phyloP scores from a whole-genome alignment of 2,888 invertebrate genomes.

The Chironomus tentans region DNA sequence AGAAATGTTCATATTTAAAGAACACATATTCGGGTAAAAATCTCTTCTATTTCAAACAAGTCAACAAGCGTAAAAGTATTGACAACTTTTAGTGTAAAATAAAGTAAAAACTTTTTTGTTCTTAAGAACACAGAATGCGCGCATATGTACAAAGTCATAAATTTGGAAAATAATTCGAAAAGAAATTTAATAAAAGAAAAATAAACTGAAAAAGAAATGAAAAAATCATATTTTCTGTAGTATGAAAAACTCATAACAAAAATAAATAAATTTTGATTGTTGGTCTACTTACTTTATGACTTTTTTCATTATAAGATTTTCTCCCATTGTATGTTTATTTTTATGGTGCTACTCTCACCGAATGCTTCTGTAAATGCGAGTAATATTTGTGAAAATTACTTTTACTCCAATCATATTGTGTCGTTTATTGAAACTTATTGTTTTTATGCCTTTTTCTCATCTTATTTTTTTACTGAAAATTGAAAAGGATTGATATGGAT shows the following conservation, averaged over 20 bases:
- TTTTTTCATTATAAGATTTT: neutral
- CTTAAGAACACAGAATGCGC: neutral
- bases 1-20: too few relatives aligned
- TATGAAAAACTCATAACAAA: conserved; percentile 15
- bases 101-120: too few relatives aligned
- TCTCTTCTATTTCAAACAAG: too few relatives aligned
- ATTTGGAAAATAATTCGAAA: conserved; percentile 20
- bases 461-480: neutral
- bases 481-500: neutral
- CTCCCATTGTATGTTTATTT: neutral
- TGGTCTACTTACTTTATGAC: conserved; percentile 20
- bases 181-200: conserved; percentile 25
- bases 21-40: too few relatives aligned
- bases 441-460: neutral
- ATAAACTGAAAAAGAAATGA: neutral
- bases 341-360: neutral
- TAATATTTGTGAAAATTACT: neutral
- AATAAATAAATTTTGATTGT: conserved; percentile 23
- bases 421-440: neutral
- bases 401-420: neutral
- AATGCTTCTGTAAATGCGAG: neutral
- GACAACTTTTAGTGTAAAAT: neutral
- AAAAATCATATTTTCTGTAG: neutral
- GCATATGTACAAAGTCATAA: conserved; percentile 3
- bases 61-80: neutral